phyloP scores from a whole-genome alignment of 2,888 invertebrate species.

The Chrysolina haemoptera region DNA sequence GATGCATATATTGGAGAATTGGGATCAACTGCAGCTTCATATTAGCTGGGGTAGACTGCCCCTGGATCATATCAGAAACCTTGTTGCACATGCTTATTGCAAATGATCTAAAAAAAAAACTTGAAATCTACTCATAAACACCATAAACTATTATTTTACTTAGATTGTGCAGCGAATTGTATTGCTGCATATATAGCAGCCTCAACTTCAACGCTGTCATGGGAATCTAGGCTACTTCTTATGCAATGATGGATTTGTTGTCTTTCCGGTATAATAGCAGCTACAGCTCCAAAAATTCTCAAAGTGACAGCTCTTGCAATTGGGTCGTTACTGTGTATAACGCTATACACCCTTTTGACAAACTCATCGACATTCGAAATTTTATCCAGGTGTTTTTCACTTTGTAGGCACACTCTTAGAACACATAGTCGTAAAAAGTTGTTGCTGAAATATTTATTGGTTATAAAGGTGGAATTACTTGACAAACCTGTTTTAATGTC shows the following conservation, averaged over 20 bases:
- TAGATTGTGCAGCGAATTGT: constrained; percentile 95
- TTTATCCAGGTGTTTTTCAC: constrained; percentile 95
- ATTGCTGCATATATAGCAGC: constrained; percentile 96
- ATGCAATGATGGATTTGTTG: constrained; percentile 97
- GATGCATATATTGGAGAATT: constrained; percentile 94
- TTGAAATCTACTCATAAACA: not conserved
- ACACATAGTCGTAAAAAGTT: constrained; percentile 95
- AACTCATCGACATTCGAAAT: constrained; percentile 97
- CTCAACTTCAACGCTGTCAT: constrained; percentile 95
- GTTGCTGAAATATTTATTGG: constrained; percentile 73
- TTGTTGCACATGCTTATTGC: constrained; percentile 96
- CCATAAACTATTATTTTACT: constrained; percentile 71
- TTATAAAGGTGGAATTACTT: not conserved
- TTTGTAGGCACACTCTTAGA: constrained; percentile 93
- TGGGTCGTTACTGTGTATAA: constrained; percentile 97
- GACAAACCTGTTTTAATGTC: not conserved
- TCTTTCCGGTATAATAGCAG: constrained; percentile 93
- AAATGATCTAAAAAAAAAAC: constrained; percentile 80
- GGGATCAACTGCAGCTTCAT: constrained; percentile 93
- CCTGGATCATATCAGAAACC: constrained; percentile 95
- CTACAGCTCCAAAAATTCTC: constrained; percentile 91
- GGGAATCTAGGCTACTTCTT: constrained; percentile 91
- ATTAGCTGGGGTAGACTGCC: constrained; percentile 92
- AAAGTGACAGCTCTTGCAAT: constrained; percentile 93
- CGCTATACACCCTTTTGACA: constrained; percentile 90